Evolutionary conservation across 2,113 vertebrate genomes (phyloP), one percentile per base, ranked within the genome.

Genomic region (Reinhardtius hippoglossoides): DNA sequence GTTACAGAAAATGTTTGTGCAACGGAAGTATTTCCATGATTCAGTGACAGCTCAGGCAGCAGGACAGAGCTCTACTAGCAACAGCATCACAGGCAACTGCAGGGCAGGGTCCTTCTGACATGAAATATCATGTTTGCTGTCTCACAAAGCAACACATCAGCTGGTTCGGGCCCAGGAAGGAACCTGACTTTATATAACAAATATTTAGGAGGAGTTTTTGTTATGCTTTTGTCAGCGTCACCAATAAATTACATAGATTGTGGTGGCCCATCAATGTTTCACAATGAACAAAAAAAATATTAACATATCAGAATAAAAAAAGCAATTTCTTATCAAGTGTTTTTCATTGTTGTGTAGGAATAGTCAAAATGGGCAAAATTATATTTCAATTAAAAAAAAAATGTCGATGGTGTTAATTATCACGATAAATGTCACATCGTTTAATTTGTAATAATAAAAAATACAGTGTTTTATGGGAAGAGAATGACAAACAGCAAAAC

Each of bases 1-100:
- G 66, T 82, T 80, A 74, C 62, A 83, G 58, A 73, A 70, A 62
- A 74, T 67, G 21, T 83, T 85, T 77, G 20, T 81, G 72, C 42
- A 81, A 79, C 44, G 67, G 57, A 24, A 80, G 37, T 40, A 80
- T 80, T 73, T 87, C 64, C 27, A 76, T 82, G 60, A 85, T 71
- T 62, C n/a, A 48, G n/a, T 46, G 55, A 71, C 68, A 75, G 71
- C 65, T 78, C 71, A 76, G 65, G 42, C 27, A 81, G 80, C 71
- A 50, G 68, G 59, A 63, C 62, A 3, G 42, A 23, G 9, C 57
- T 63, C 52, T 35, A 75, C 68, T 15, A 61, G 27, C 67, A 66
- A 75, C 42, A 62, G 52, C 31, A 65, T 74, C 50, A 31, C 7
- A 37, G 69, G 24, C 42, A 68, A 46, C 24, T 9, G 31, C 35